phyloP scores from a whole-genome alignment of 1,140 invertebrate species.

The Meloidogyne chitwoodi region DNA sequence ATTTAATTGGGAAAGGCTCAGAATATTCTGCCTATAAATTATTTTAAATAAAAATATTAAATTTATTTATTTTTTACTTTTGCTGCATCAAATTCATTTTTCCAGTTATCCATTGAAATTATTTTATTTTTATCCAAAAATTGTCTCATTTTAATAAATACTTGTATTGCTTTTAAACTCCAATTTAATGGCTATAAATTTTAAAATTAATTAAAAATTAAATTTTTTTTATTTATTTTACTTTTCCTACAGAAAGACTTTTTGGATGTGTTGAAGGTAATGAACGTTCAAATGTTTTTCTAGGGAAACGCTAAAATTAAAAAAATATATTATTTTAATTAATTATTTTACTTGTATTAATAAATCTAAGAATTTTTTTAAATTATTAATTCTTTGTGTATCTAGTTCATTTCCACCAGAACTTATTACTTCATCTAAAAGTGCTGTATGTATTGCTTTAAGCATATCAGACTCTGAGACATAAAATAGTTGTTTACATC shows the following conservation, averaged over 20 bases:
- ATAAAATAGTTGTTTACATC: constrained; percentile 46
- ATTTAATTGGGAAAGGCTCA: constrained; percentile 62
- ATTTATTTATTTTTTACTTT: constrained; percentile 16
- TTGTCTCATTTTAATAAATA: constrained; percentile 19
- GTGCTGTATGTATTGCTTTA: constrained; percentile 48
- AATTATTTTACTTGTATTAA: constrained; percentile 43
- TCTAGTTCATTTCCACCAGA: constrained; percentile 35
- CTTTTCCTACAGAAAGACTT: constrained; percentile 15
- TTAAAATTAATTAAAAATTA: neutral
- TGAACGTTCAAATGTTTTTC: constrained; percentile 16
- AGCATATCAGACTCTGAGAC: constrained; percentile 59
- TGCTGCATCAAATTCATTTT: constrained; percentile 27
- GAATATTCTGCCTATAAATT: constrained; percentile 19
- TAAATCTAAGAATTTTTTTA: constrained; percentile 49
- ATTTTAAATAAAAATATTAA: neutral
- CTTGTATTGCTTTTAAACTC: constrained; percentile 24
- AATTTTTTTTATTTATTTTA: neutral
- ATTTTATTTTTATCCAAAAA: constrained; percentile 31
- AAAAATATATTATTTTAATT: neutral
- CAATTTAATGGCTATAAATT: constrained; percentile 13
- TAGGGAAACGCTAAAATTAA: constrained; percentile 22
- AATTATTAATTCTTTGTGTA: constrained; percentile 44
- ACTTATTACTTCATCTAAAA: constrained; percentile 53
- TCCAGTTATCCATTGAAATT: constrained; percentile 35
- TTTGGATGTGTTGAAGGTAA: constrained; percentile 14